Evolutionary conservation across 2,888 invertebrate species (phyloP).

Genomic region (Tenthredo notha): DNA sequence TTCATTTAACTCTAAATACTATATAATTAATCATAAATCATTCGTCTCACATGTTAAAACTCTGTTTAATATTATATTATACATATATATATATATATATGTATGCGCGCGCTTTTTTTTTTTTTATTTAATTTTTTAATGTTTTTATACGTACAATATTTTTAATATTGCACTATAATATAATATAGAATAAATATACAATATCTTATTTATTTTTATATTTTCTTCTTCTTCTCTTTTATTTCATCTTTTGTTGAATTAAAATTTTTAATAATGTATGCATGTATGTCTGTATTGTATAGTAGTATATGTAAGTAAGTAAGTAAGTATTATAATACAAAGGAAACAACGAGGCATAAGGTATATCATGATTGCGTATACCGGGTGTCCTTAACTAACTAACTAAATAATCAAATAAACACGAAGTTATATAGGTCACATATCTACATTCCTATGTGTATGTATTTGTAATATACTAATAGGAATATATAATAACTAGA

Average conservation of each 20-base stretch:
- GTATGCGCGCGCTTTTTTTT: constrained; percentile 14
- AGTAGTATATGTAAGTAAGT: neutral
- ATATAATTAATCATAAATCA: constrained; percentile 12
- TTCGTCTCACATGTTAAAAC: constrained; percentile 19
- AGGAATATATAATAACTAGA: neutral
- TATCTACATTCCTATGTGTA: neutral
- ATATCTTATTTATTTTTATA: neutral
- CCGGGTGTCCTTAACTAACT: constrained; percentile 44
- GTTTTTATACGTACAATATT: neutral
- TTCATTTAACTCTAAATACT: neutral
- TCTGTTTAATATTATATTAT: neutral
- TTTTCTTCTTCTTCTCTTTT: neutral
- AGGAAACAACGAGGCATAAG: constrained; percentile 36
- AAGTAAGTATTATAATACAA: constrained; percentile 29
- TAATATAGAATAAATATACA: constrained; percentile 23
- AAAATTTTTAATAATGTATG: too few relatives aligned
- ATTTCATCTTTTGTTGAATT: neutral
- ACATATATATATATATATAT: constrained; percentile 29
- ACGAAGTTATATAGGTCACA: neutral
- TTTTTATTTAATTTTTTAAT: too few relatives aligned
- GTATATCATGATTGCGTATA: constrained; percentile 26
- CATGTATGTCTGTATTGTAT: too few relatives aligned
- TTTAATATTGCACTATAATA: constrained; percentile 28
- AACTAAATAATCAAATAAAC: neutral
- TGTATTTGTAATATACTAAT: neutral